Evolutionary conservation across 1,140 invertebrate genomes (phyloP).

Genomic region (Caenorhabditis tropicalis): DNA sequence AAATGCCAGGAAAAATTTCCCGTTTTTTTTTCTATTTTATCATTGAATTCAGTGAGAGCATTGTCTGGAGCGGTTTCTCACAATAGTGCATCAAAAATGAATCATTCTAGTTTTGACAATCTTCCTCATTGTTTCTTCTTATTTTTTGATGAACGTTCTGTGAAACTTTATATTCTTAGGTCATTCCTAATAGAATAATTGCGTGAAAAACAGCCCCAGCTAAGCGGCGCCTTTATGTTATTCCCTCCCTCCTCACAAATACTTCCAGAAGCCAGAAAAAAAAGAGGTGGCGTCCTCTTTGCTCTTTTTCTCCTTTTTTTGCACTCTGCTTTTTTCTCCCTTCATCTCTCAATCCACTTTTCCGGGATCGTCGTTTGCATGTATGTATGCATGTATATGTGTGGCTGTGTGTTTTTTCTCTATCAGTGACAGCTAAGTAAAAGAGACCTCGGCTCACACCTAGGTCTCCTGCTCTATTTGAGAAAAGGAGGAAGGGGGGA

Average conservation of each 20-base stretch:
- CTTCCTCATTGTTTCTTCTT: too few relatives aligned
- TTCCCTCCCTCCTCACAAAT: too few relatives aligned
- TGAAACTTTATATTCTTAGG: too few relatives aligned
- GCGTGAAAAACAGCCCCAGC: too few relatives aligned
- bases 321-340: background rate
- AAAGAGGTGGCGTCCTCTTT: conserved; percentile 5
- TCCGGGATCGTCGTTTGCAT: conserved; percentile 22
- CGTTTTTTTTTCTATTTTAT: background rate
- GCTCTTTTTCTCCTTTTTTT: background rate
- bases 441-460: background rate
- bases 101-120: too few relatives aligned
- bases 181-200: too few relatives aligned
- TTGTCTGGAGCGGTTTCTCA: too few relatives aligned
- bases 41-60: too few relatives aligned
- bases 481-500: background rate
- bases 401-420: background rate
- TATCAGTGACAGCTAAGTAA: conserved; percentile 28
- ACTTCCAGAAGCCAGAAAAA: background rate
- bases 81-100: too few relatives aligned
- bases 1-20: background rate
- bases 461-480: background rate
- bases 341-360: background rate
- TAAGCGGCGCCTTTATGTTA: background rate
- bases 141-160: too few relatives aligned
- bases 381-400: background rate